Evolutionary conservation across 2,113 vertebrate genomes (phyloP).

Genomic region (Odocoileus virginianus): DNA sequence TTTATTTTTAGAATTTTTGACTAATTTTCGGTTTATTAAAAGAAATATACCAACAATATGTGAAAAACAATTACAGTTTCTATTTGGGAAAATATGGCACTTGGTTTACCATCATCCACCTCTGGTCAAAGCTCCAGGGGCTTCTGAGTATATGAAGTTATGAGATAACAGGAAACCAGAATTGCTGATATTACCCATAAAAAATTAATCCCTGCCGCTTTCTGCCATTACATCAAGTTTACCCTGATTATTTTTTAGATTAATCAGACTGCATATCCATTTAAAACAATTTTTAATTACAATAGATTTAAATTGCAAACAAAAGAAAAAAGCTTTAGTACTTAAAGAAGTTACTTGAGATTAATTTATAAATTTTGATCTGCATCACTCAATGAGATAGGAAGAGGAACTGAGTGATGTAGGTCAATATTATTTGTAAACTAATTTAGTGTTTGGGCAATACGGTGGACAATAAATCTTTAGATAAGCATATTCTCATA

Average conservation of each 20-base stretch:
- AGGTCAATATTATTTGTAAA: background rate
- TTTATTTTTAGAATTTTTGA: slow-evolving; percentile 29
- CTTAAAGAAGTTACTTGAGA: background rate
- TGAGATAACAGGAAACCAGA: background rate
- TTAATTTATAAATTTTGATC: background rate
- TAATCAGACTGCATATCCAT: background rate
- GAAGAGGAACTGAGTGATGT: background rate
- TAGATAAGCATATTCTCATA: slow-evolving; percentile 11
- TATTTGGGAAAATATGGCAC: background rate
- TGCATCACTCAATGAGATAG: background rate
- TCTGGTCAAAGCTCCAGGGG: background rate
- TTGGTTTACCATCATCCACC: background rate
- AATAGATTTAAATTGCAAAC: background rate
- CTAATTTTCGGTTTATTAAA: slow-evolving; percentile 18
- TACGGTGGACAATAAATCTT: background rate
- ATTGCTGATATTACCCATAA: background rate
- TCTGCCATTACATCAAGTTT: background rate
- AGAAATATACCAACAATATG: slow-evolving; percentile 1
- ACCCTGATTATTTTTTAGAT: background rate
- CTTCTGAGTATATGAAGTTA: slow-evolving; percentile 28
- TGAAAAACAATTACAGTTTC: slow-evolving; percentile 3
- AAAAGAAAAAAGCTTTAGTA: slow-evolving; percentile 1
- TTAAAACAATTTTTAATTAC: background rate
- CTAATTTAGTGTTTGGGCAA: background rate
- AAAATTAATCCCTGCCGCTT: background rate